phyloP scores from a whole-genome alignment of 2,797 vertebrate genomes.

The Staurois parvus region DNA sequence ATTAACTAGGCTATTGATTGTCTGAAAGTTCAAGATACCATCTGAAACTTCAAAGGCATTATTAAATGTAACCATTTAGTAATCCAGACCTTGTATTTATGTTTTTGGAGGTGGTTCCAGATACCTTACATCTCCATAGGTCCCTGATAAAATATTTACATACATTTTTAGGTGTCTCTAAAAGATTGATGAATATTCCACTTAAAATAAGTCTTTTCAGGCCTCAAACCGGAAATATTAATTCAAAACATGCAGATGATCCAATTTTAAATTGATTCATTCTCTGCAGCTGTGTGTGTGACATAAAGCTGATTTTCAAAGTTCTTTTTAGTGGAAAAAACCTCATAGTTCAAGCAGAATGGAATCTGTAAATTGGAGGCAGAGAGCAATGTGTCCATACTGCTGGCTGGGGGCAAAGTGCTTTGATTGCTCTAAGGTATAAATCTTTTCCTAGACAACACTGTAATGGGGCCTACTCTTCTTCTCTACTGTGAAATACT shows the following conservation, averaged over 20 bases:
- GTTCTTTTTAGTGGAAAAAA: slow-evolving; percentile 61
- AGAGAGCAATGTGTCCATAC: slow-evolving; percentile 26
- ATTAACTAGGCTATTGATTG: slow-evolving; percentile 60
- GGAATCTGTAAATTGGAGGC: slow-evolving; percentile 60
- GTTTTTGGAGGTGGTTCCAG: slow-evolving; percentile 60
- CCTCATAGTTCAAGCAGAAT: slow-evolving; percentile 59
- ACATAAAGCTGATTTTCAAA: slow-evolving; percentile 62
- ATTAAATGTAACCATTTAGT: slow-evolving; percentile 55
- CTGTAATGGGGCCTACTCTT: neutral
- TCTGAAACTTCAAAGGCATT: slow-evolving; percentile 59
- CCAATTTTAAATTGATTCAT: slow-evolving; percentile 64
- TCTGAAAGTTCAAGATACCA: slow-evolving; percentile 57
- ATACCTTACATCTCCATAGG: slow-evolving; percentile 56
- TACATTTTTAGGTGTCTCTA: slow-evolving; percentile 62
- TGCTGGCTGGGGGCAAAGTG: slow-evolving; percentile 32
- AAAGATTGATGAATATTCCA: slow-evolving; percentile 62
- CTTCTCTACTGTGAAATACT: neutral
- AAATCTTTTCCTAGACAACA: slow-evolving; percentile 36
- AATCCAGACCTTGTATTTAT: slow-evolving; percentile 55
- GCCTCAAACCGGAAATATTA: slow-evolving; percentile 62
- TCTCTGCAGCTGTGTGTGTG: slow-evolving; percentile 62
- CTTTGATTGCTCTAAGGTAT: slow-evolving; percentile 38
- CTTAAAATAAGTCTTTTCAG: slow-evolving; percentile 62
- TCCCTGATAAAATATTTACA: slow-evolving; percentile 60
- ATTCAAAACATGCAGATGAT: slow-evolving; percentile 62